Conservation (phyloP, 2,888 invertebrate genomes). For the Chymomyza amoena region DNA sequence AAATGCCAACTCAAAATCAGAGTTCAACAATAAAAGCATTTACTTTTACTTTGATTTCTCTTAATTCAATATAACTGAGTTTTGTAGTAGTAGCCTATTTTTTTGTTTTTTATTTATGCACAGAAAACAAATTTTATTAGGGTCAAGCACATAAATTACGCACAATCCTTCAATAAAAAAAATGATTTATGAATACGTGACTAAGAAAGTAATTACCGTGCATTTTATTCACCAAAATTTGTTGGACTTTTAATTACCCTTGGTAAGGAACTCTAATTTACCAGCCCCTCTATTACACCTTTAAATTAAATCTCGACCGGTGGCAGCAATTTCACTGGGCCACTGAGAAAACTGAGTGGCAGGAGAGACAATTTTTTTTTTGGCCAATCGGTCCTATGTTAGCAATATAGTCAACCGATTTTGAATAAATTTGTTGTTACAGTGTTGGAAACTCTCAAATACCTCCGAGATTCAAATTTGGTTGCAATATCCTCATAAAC, state of each 20-base stretch:
- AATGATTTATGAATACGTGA: conserved; percentile 11
- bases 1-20: conserved; percentile 39
- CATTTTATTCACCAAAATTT: neutral
- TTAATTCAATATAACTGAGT: conserved; percentile 27
- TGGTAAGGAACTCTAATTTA: too few relatives aligned
- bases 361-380: too few relatives aligned
- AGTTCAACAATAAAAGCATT: conserved; percentile 43
- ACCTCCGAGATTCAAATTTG: too few relatives aligned
- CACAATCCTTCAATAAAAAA: conserved; percentile 11
- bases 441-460: too few relatives aligned
- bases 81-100: conserved; percentile 10
- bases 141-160: conserved; percentile 27
- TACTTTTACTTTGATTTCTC: conserved; percentile 50
- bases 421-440: too few relatives aligned
- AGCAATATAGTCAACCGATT: too few relatives aligned
- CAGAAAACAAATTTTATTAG: conserved; percentile 10
- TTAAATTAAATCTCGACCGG: too few relatives aligned
- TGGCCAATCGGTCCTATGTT: too few relatives aligned
- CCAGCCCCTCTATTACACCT: too few relatives aligned
- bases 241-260: neutral
- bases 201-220: neutral
- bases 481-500: too few relatives aligned
- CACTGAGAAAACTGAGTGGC: too few relatives aligned
- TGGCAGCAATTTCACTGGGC: too few relatives aligned
- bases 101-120: conserved; percentile 10